phyloP scores from a whole-genome alignment of 2,113 vertebrate genomes.

The Mastomys coucha region DNA sequence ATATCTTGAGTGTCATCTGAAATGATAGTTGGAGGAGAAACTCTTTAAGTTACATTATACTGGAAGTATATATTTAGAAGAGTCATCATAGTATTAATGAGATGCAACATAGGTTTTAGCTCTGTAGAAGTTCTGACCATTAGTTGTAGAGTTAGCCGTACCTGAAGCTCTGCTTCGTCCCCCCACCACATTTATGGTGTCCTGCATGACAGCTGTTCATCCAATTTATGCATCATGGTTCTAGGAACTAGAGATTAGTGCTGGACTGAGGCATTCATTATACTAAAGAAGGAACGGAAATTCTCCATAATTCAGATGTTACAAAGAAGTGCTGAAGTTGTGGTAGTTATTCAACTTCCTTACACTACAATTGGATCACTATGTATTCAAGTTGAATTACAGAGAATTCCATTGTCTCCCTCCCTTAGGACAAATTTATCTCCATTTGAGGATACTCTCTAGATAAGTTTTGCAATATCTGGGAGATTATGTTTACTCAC shows the following conservation, averaged over 20 bases:
- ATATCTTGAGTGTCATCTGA: neutral
- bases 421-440: neutral
- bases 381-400: neutral
- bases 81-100: neutral
- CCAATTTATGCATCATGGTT: neutral
- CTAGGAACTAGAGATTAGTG: neutral
- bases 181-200: neutral
- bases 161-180: neutral
- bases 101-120: no score
- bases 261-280: neutral
- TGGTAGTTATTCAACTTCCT: neutral
- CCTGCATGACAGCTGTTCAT: neutral
- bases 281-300: neutral
- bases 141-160: no score
- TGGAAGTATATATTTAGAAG: neutral
- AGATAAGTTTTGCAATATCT: neutral
- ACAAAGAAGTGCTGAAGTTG: no score
- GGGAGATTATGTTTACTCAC: neutral
- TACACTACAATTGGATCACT: neutral
- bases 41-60: neutral
- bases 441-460: neutral
- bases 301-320: fast-evolving
- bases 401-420: no score
- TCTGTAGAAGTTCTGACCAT: no score
- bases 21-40: no score